These are phyloP conservation scores for Lochmaea capreae DNA, from an alignment of 2,888 invertebrate species.

Conservation along the genomic window DNA sequence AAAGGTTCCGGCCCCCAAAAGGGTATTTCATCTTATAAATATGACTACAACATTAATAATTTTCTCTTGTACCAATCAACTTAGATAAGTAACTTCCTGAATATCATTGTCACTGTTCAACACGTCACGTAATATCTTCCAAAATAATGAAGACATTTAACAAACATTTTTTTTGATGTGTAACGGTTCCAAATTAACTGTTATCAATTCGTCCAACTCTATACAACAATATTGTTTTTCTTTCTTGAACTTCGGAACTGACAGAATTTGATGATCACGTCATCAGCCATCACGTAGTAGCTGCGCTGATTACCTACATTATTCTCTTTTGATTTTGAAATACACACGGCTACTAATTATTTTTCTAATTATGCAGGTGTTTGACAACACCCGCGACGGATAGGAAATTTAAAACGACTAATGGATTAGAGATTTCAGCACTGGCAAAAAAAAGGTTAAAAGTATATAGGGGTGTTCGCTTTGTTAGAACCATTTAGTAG, in stretches of 20 bases:
- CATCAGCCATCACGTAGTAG: neutral
- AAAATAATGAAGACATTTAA: no score
- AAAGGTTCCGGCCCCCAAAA: no score
- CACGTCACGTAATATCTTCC: no score
- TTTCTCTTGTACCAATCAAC: no score
- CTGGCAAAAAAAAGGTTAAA: neutral
- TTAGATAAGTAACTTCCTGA: no score
- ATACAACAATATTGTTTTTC: neutral
- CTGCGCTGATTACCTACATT: slow-evolving; percentile 37
- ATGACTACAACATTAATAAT: no score
- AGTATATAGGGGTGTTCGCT: neutral
- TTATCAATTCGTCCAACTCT: neutral
- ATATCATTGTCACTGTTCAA: no score
- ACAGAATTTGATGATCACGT: slow-evolving; percentile 1
- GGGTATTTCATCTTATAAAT: no score
- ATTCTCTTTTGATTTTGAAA: slow-evolving; percentile 29
- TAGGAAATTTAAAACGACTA: slow-evolving; percentile 12
- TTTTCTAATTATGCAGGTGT: slow-evolving; percentile 40
- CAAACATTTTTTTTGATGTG: no score
- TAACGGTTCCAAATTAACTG: neutral
- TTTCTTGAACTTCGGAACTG: neutral
- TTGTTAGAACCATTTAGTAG: neutral
- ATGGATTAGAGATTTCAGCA: slow-evolving; percentile 5
- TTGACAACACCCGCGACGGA: slow-evolving; percentile 7
- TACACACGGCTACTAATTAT: slow-evolving; percentile 41